Evolutionary conservation across 2,888 invertebrate genomes (phyloP).

Genomic region (Volucella inanis): DNA sequence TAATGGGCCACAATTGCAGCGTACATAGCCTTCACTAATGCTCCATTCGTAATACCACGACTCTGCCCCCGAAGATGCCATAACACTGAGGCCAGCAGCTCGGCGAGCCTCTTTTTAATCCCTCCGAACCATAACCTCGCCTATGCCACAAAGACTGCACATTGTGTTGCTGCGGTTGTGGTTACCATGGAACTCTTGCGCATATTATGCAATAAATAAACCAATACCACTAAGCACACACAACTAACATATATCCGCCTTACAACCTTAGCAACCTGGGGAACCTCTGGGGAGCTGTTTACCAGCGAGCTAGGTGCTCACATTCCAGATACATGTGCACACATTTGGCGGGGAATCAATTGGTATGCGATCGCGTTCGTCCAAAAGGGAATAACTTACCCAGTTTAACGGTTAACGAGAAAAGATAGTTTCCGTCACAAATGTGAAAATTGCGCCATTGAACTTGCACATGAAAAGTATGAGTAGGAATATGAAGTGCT

Average conservation of each 20-base stretch:
- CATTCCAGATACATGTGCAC: conserved; percentile 16
- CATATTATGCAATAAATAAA: conserved; percentile 58
- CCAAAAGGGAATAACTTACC: conserved; percentile 51
- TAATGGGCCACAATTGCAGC: conserved; percentile 63
- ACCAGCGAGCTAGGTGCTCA: background rate
- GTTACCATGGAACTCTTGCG: conserved; percentile 41
- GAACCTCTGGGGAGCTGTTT: background rate
- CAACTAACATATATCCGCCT: background rate
- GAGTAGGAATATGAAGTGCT: no score
- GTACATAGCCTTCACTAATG: conserved; percentile 51
- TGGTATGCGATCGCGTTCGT: conserved; percentile 47
- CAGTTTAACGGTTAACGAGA: conserved; percentile 68
- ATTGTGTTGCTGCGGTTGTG: no score
- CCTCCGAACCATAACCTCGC: conserved; percentile 3
- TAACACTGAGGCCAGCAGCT: conserved; percentile 65
- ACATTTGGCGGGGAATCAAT: conserved; percentile 27
- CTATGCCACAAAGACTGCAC: conserved; percentile 20
- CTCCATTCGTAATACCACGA: conserved; percentile 45
- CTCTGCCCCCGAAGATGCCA: conserved; percentile 32
- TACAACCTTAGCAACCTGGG: no score
- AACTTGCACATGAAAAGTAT: conserved; percentile 67
- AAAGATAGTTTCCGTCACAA: conserved; percentile 63
- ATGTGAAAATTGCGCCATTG: conserved; percentile 69
- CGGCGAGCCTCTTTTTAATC: conserved; percentile 62
- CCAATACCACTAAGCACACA: conserved; percentile 15